Conservation (phyloP, 2,113 vertebrate genomes). For the Microtus oregoni region DNA sequence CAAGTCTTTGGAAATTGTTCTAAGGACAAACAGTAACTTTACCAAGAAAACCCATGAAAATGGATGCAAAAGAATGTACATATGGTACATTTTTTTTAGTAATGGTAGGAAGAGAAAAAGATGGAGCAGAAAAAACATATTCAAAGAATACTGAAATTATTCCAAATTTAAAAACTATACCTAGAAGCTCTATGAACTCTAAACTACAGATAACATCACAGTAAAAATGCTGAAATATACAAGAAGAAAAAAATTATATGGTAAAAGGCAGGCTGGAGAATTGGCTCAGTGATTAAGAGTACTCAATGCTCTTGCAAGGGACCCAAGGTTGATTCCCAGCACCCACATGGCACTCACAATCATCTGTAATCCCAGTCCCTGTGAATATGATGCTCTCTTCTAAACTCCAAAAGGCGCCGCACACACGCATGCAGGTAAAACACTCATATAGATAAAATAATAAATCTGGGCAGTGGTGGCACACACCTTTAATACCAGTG, state of each 20-base stretch:
- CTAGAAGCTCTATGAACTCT: neutral
- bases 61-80: neutral
- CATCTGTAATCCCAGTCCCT: neutral
- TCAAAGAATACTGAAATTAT: neutral
- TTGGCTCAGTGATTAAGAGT: neutral
- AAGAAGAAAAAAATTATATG: neutral
- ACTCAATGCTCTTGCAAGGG: too few relatives aligned
- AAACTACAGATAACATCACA: neutral
- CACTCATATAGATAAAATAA: neutral
- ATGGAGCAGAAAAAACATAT: neutral
- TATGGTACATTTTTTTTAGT: too few relatives aligned
- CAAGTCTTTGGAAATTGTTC: neutral
- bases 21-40: neutral
- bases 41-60: constrained; percentile 18
- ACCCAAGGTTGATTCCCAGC: neutral
- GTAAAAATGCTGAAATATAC: neutral
- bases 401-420: neutral
- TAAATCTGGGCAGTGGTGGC: neutral
- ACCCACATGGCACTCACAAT: neutral
- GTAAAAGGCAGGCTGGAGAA: neutral
- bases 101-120: neutral
- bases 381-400: neutral
- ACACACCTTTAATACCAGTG: too few relatives aligned
- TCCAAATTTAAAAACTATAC: neutral
- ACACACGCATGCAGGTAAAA: neutral